These are phyloP conservation scores for Typhlichthys eigenmanni DNA, from an alignment of 2,797 vertebrate genomes.

Conservation along the genomic window DNA sequence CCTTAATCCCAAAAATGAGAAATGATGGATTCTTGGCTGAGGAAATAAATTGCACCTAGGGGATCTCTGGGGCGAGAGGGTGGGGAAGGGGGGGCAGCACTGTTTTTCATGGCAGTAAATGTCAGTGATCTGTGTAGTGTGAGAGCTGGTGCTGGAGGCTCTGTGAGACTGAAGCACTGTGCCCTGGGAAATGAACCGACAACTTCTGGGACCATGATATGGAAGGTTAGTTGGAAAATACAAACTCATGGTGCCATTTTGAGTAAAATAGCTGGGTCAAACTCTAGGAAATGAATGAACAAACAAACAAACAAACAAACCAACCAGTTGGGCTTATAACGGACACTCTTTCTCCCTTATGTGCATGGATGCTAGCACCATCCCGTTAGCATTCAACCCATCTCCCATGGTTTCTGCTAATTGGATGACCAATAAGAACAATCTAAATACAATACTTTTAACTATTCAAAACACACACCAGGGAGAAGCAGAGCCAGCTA, in stretches of 20 bases:
- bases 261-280: conserved; percentile 9
- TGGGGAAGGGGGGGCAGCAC: background rate
- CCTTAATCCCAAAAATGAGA: conserved; percentile 42
- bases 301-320: too few species aligned
- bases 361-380: too few species aligned
- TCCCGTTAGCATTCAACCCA: too few species aligned
- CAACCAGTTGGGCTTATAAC: too few species aligned
- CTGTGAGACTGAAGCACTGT: background rate
- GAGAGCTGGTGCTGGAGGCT: conserved; percentile 28
- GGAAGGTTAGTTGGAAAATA: conserved; percentile 28
- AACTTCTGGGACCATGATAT: conserved; percentile 22
- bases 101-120: conserved; percentile 50
- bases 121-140: conserved; percentile 38
- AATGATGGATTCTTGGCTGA: conserved; percentile 37
- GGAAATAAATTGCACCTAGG: conserved; percentile 42
- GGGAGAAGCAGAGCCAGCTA: too few species aligned
- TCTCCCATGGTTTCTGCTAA: too few species aligned
- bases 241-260: conserved; percentile 15
- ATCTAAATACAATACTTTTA: too few species aligned
- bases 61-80: conserved; percentile 25
- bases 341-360: too few species aligned
- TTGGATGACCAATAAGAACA: too few species aligned
- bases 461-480: too few species aligned
- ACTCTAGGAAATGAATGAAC: background rate
- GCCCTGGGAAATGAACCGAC: conserved; percentile 34